Percentiles rank a stretch among this genome's conserved stretches.
Conservation (phyloP, 2,888 invertebrate genomes). For the Drosophila siamana region DNA sequence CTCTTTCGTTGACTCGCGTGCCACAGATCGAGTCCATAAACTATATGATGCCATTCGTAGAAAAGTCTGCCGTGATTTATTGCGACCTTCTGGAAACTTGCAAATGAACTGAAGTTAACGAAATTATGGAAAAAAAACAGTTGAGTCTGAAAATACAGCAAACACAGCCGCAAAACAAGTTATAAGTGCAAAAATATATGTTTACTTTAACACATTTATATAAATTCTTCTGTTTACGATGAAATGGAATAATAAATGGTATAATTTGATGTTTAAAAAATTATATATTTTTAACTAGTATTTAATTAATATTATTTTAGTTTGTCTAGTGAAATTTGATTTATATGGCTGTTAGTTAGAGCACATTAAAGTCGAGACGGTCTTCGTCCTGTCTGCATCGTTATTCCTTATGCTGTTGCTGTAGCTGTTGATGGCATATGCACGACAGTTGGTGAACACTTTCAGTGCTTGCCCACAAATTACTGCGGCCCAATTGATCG, state of each 20-base stretch:
- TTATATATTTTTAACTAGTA: too few relatives aligned
- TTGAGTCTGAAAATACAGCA: too few relatives aligned
- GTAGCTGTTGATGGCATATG: constrained; percentile 46
- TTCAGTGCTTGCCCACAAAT: constrained; percentile 75
- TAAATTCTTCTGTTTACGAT: too few relatives aligned
- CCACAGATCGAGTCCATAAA: not conserved
- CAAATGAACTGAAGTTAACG: too few relatives aligned
- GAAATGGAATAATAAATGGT: too few relatives aligned
- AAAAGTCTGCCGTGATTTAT: not conserved
- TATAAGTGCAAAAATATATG: too few relatives aligned
- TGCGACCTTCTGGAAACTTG: not conserved
- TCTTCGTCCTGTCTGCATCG: constrained; percentile 1
- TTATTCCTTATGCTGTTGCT: constrained; percentile 31
- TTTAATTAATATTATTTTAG: too few relatives aligned
- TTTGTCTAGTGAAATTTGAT: not conserved
- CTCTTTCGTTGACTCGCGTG: not conserved
- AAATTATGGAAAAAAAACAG: too few relatives aligned
- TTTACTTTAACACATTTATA: too few relatives aligned
- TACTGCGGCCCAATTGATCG: constrained; percentile 80
- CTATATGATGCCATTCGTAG: constrained; percentile 9
- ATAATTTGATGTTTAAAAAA: too few relatives aligned
- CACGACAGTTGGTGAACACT: constrained; percentile 68
- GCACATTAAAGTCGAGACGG: constrained; percentile 16
- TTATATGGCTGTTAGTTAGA: constrained; percentile 8
- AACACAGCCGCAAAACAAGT: too few relatives aligned